These are phyloP conservation scores for Lipophrys pholis DNA, from an alignment of 2,113 vertebrate genomes.

Conservation along the genomic window DNA sequence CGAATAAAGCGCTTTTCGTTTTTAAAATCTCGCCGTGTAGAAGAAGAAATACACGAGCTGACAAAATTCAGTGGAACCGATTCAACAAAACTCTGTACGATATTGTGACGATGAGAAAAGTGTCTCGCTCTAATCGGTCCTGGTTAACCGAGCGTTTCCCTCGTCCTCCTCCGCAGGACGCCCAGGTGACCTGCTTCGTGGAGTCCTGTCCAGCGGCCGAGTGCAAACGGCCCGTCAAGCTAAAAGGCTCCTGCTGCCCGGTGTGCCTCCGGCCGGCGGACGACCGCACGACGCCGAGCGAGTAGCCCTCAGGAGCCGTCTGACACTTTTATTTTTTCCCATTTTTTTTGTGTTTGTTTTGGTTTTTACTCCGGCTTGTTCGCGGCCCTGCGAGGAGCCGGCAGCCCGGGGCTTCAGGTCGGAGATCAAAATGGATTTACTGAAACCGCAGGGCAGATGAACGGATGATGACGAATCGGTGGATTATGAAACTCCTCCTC, in stretches of 20 bases:
- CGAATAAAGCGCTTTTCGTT: too few relatives aligned
- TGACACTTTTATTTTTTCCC: background rate
- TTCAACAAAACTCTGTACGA: too few relatives aligned
- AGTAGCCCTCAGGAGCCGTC: constrained; percentile 72
- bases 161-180: constrained; percentile 76
- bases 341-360: constrained; percentile 11
- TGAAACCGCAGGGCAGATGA: constrained; percentile 39
- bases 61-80: too few relatives aligned
- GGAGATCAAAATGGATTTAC: constrained; percentile 61
- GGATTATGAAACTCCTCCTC: constrained; percentile 58
- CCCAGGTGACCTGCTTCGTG: constrained; percentile 95
- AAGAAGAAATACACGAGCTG: too few relatives aligned
- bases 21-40: too few relatives aligned
- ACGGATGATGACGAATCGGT: constrained; percentile 14
- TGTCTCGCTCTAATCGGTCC: too few relatives aligned
- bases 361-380: constrained; percentile 40
- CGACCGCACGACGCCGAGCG: constrained; percentile 1
- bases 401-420: constrained; percentile 54
- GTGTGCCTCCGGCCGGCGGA: constrained; percentile 78
- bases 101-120: too few relatives aligned
- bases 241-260: constrained; percentile 90
- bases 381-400: constrained; percentile 42
- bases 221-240: constrained; percentile 85
- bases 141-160: too few relatives aligned
- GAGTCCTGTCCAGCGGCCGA: constrained; percentile 85